Base-by-base conservation (phyloP, 2,113 vertebrate genomes). In the Cynocephalus volans region DNA sequence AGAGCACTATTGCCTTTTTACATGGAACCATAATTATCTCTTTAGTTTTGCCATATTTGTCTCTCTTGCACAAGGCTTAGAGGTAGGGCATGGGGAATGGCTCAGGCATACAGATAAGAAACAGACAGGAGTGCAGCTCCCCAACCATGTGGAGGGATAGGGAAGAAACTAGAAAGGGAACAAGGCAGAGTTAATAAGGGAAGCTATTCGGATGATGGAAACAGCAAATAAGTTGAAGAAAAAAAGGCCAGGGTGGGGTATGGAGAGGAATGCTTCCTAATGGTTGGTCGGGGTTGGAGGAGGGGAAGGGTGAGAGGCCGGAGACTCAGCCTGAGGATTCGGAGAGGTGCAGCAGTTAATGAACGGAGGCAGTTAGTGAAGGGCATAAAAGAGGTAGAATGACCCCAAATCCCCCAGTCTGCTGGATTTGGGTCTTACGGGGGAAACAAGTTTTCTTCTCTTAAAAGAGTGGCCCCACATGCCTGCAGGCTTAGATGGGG, bases 31-130 rank as follows among this genome's bases (percentile, higher is more conserved):
- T n/a, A 79, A 24, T 62, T 69, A 4, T 77, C 26, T 56, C n/a
- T 73, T 56, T 87, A 58, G 52, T 95, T 93, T 93, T 67, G 17
- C 45, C 33, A 2, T 70, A n/a, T 80, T 84, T 84, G 24, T 97
- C 54, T 93, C 88, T 67, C 50, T 93, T 24, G 12, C 17, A 45
- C 41, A 85, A 65, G 11, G 56, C 62, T 76, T 67, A 12, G 83
- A 41, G 80, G 11, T 33, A 92, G 33, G 65, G 9, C 11, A 65
- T 15, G 75, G 24, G 28, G 21, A 76, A 18, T 19, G 31, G 89
- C 24, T 52, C 31, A 62, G 52, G 73, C 45, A 69, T 52, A 58
- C 2, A 67, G 33, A 79, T 4, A 7, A 96, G 48, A 90, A 86
- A 52, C 14, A 58, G 64, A 83, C 14, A 58, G 64, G 79, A 76